These are phyloP conservation scores for Carassius carassius DNA, from an alignment of 2,113 vertebrate species.

Conservation along the genomic window DNA sequence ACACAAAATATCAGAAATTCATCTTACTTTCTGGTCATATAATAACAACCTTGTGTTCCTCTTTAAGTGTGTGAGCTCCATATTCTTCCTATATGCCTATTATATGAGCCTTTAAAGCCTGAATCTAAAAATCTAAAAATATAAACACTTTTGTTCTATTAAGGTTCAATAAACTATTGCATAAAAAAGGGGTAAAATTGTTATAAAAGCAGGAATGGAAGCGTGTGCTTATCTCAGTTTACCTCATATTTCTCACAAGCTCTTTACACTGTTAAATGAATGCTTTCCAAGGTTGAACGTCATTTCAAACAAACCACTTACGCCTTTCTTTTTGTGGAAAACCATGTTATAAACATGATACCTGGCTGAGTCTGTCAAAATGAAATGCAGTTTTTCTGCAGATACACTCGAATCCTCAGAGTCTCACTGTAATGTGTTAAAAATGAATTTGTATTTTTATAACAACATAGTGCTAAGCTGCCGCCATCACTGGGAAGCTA, in stretches of 20 bases:
- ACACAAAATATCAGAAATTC: neutral
- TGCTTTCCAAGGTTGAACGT: constrained; percentile 9
- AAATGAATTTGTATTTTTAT: neutral
- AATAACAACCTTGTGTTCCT: too few relatives aligned
- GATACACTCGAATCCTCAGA: constrained; percentile 2
- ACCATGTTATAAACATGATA: neutral
- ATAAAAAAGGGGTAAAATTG: neutral
- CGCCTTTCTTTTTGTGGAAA: neutral
- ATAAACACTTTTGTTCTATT: too few relatives aligned
- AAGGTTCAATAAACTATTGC: neutral
- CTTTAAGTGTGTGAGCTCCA: too few relatives aligned
- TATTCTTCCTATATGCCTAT: too few relatives aligned
- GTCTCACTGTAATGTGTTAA: neutral
- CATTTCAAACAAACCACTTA: neutral
- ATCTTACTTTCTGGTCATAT: neutral
- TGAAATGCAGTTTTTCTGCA: constrained; percentile 22
- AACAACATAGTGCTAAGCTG: neutral
- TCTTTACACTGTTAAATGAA: neutral
- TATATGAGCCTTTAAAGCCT: too few relatives aligned
- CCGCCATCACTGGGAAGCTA: neutral
- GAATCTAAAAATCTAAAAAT: too few relatives aligned
- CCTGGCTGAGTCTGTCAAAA: constrained; percentile 26
- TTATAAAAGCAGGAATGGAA: neutral
- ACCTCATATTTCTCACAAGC: neutral
- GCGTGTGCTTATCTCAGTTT: too few relatives aligned